phyloP scores from a whole-genome alignment of 2,113 vertebrate genomes.

The Pangasianodon gigas region DNA sequence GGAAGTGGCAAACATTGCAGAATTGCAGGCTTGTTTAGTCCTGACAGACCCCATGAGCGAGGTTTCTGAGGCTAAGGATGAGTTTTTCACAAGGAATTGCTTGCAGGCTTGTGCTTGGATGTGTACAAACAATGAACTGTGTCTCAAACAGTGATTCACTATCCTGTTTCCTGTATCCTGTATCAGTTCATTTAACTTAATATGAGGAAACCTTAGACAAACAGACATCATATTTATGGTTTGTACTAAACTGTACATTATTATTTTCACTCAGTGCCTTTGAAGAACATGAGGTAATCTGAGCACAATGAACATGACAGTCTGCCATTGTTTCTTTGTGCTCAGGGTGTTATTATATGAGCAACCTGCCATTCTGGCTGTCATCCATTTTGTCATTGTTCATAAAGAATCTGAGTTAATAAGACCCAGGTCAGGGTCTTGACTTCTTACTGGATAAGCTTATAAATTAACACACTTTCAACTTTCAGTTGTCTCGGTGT shows the following conservation, averaged over 20 bases:
- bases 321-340: conserved; percentile 1
- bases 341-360: background rate
- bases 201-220: background rate
- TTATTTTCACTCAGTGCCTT: background rate
- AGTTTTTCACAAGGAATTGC: background rate
- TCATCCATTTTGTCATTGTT: conserved; percentile 1
- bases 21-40: conserved; percentile 60
- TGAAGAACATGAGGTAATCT: background rate
- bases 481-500: background rate
- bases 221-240: background rate
- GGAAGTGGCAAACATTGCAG: conserved; percentile 43
- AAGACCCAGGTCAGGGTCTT: background rate
- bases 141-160: background rate
- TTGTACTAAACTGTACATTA: background rate
- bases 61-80: background rate
- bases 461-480: background rate
- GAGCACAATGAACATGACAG: background rate
- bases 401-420: background rate
- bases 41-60: conserved; percentile 53
- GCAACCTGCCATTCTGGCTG: conserved; percentile 27
- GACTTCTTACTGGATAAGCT: background rate
- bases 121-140: conserved; percentile 5
- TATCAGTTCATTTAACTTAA: conserved; percentile 14
- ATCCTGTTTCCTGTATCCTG: background rate
- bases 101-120: background rate